Base-by-base conservation (phyloP, 2,888 invertebrate genomes). In the Mythimna loreyi region DNA sequence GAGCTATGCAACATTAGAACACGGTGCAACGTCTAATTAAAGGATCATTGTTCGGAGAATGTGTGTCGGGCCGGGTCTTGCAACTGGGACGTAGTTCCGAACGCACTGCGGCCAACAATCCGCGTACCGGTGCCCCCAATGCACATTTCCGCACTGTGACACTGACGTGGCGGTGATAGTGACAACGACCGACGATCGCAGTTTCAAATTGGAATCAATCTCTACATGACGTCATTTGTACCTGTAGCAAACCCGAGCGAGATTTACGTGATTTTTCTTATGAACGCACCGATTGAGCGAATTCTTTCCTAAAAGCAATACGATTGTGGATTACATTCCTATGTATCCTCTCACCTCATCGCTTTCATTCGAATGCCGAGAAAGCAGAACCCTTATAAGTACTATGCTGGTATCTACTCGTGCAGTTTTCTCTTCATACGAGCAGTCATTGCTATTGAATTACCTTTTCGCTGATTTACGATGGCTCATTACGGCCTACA, bases 81-180 rank as follows among this genome's bases (percentile, higher is more conserved):
- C 81, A 90, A 88, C 80, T 87, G 86, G 91, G 87, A 80, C 90
- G 86, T 88, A 86, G 92, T 91, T 90, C 89, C 90, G 89, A 89
- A 86, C 84, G 81, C 80, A 71, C 84, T 85, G 86, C 85, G 85
- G 86, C 86, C 87, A 90, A 88, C 89, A 89, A 90, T 91, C 89
- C 87, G 86, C 87, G 85, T 88, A 91, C 85, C 89, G 91, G 86
- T 89, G 92, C 83, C 89, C 93, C 89, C 92, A 93, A 93, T 92
- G 86, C 86, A 85, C 82, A 83, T 90, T 90, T 93, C 93, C 93
- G 92, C 86, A 90, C 86, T 64, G 76, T 79, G 77, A 76, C 78
- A 80, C 77, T 80, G 75, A 61, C 64, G 72, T 80, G 75, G 63
- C 64, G 72, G 59, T 67, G 72, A 72, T 45, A 77, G 53, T 71